Base-by-base conservation (phyloP, 2,888 invertebrate genomes). In the Druceiella hillmani region DNA sequence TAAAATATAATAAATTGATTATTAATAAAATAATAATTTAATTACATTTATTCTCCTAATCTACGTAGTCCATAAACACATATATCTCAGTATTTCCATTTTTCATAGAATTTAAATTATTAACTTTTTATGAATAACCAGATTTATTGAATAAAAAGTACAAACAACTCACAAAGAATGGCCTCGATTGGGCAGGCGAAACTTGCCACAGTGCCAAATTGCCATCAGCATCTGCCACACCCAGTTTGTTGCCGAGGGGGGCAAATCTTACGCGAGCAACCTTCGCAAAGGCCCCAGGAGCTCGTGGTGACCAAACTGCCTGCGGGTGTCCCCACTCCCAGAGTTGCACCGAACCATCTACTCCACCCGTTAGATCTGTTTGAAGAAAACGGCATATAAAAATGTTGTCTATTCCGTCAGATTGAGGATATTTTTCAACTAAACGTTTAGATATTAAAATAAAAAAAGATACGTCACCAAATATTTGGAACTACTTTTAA, bases 251-350 rank as follows among this genome's bases (percentile, higher is more conserved):
- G 40, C 97, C 97, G 63, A 97, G 94, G 57, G 91, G 88, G 30
- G 91, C 92, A 72, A 97, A 97, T 41, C 90, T 78, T n/a, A 95
- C 91, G 47, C 93, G 79, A 2, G 94, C 94, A 40, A 98, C 97
- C 68, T 91, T 91, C 17, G 91, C 92, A 64, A 89, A 94, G 3
- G 95, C 93, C 17, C 95, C 95, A 0, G 93, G 81, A n/a, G 90
- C 84, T 24, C 95, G 77, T 2, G 94, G 93, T 13, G 85, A 83
- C 55, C 92, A 87, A 9, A 95, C 88, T 25, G 90, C 87, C 44
- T 88, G 87, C 33, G 83, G 80, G 64, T 95, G 95, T 4, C 92
- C 93, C 97, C 98, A 99, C 69, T 99, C 98, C 95, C 98, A 94
- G 46, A 97, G 76, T 50, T 89, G 86, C 1, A 97, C 94, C 0